These are phyloP conservation scores for Palythoa caribaeorum DNA, from an alignment of 92 coral and sea anemone genomes.

Conservation along the genomic window DNA sequence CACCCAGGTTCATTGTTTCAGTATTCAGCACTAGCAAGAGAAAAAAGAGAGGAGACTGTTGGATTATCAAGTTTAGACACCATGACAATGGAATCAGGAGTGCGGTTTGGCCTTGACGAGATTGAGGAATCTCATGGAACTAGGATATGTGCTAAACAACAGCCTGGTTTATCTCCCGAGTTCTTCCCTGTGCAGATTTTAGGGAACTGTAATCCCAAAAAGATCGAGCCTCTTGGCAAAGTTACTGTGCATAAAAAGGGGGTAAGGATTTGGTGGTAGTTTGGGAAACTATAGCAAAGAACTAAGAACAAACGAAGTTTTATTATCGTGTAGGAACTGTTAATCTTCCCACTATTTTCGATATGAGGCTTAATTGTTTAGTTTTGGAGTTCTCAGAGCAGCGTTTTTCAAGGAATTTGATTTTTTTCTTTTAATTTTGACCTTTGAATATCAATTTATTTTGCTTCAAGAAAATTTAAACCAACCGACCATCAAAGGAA, in stretches of 20 bases:
- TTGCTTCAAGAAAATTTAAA: too few species aligned
- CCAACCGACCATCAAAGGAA: too few species aligned
- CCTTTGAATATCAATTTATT: too few species aligned
- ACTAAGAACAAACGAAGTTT: too few species aligned
- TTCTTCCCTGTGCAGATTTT: background rate
- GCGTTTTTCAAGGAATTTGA: too few species aligned
- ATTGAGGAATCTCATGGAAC: background rate
- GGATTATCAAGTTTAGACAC: background rate
- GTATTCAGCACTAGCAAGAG: constrained; percentile 18
- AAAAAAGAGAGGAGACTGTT: background rate
- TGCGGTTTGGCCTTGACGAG: constrained; percentile 24
- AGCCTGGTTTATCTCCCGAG: constrained; percentile 43
- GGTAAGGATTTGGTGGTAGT: background rate
- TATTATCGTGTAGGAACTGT: too few species aligned
- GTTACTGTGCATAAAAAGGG: constrained; percentile 13
- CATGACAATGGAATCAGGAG: background rate
- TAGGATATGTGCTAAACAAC: background rate
- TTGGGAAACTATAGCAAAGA: background rate
- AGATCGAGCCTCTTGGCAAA: background rate
- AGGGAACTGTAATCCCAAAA: background rate
- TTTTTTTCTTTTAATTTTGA: too few species aligned
- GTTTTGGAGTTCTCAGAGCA: too few species aligned
- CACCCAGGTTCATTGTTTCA: constrained; percentile 38
- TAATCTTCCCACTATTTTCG: too few species aligned
- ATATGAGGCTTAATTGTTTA: too few species aligned